Conservation (phyloP, 2,113 vertebrate species). For the Heterocephalus glaber region DNA sequence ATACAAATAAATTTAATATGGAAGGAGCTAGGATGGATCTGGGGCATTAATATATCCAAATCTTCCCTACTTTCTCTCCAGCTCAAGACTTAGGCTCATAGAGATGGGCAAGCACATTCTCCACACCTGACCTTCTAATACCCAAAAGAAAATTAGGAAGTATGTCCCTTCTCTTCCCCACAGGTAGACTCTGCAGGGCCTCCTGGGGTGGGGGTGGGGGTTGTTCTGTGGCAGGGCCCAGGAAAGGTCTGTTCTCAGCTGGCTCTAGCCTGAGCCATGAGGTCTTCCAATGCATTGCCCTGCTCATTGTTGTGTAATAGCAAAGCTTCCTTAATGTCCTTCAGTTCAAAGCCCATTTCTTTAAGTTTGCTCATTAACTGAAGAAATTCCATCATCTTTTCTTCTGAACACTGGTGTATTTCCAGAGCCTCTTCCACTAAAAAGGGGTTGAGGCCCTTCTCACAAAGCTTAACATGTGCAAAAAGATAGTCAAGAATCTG, state of each 20-base stretch:
- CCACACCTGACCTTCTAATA: slow-evolving; percentile 56
- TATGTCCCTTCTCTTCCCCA: slow-evolving; percentile 50
- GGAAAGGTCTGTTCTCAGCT: slow-evolving; percentile 89
- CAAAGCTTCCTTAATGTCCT: slow-evolving; percentile 97
- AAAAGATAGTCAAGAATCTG: no score
- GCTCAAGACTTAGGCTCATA: slow-evolving; percentile 40
- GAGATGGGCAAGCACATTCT: slow-evolving; percentile 58
- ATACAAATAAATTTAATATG: slow-evolving; percentile 74
- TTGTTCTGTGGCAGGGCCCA: slow-evolving; percentile 61
- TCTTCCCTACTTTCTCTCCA: slow-evolving; percentile 54
- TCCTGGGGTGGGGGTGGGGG: slow-evolving; percentile 68
- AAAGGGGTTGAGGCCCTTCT: no score
- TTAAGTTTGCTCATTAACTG: no score
- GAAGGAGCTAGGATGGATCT: slow-evolving; percentile 44
- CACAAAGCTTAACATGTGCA: no score
- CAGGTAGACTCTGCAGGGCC: slow-evolving; percentile 57
- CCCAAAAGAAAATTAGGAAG: slow-evolving; percentile 64
- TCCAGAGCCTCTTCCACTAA: no score
- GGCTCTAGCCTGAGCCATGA: slow-evolving; percentile 94
- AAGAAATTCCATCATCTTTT: no score
- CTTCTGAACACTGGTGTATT: no score
- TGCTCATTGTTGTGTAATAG: slow-evolving; percentile 96
- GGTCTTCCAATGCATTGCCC: slow-evolving; percentile 96
- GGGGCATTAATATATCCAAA: neutral
- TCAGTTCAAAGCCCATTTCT: no score